Conservation (phyloP, 2,797 vertebrate genomes). For the Aeoliscus strigatus region DNA sequence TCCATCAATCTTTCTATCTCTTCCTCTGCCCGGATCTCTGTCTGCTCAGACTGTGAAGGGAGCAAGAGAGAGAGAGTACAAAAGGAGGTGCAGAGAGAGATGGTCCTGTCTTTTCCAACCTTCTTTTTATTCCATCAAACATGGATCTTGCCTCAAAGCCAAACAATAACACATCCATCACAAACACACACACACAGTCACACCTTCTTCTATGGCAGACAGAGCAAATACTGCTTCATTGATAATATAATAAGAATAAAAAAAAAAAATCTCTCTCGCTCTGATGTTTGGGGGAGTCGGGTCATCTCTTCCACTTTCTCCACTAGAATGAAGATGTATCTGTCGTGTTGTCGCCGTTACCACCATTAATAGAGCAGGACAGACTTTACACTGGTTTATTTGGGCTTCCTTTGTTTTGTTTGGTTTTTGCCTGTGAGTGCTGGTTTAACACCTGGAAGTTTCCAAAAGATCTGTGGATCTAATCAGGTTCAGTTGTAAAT, state of each 20-base stretch:
- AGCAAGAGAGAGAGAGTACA: conserved; percentile 32
- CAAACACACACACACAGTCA: conserved; percentile 19
- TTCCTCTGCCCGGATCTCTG: conserved; percentile 1
- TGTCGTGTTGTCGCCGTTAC: conserved; percentile 11
- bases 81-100: conserved; percentile 57
- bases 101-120: conserved; percentile 69
- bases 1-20: conserved; percentile 32
- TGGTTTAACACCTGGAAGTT: no score
- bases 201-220: conserved; percentile 32
- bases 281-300: conserved; percentile 21
- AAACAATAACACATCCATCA: conserved; percentile 74
- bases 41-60: conserved; percentile 29
- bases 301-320: conserved; percentile 22
- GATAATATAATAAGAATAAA: conserved; percentile 52
- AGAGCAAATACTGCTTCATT: conserved; percentile 55
- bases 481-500: no score
- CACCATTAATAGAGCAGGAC: conserved; percentile 1
- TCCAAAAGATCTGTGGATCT: no score
- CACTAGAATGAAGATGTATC: conserved; percentile 16
- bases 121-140: conserved; percentile 71
- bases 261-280: conserved; percentile 35
- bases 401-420: no score
- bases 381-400: no score
- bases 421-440: no score
- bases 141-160: conserved; percentile 68